Base-by-base conservation (phyloP, 2,113 vertebrate species). In the Galemys pyrenaicus region DNA sequence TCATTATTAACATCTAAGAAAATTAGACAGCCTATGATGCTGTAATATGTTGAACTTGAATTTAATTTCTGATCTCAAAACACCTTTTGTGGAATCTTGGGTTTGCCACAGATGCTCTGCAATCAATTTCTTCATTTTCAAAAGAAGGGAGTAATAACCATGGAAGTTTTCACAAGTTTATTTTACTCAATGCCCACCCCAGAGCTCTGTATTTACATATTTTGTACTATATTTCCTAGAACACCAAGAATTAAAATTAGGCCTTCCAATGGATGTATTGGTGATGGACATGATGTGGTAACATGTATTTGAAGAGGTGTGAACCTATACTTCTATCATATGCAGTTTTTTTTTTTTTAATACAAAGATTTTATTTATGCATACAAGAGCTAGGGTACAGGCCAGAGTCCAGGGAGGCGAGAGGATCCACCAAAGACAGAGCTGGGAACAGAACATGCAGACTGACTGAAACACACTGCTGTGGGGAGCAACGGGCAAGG, bases 81-180 rank as follows among this genome's bases (percentile, higher is more conserved):
- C 58, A 54, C 5, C 3, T 85, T 11, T 16, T n/a, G 12, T 39
- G 3, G 20, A 39, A 89, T 6, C 12, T 70, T 0, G 13, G 8
- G 16, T 68, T 28, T 85, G 30, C 16, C 75, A 74, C 2, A 35
- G 13, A 41, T 24, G 35, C 2, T 78, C 73, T 75, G 19, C 22
- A 94, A 44, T 90, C 62, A 90, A 39, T 82, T 39, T 85, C n/a
- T 86, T 91, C 30, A 58, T 64, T 81, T 78, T 78, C 26, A 85
- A 56, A 89, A 62, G 0, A 3, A 6, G 8, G 6, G n/a, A 64
- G 16, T 56, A 71, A 82, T 71, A 77, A 44, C 62, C 26, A 13
- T 24, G 17, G 32, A 16, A 60, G 8, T 30, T 58, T 88, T 24
- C 17, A 8, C 56, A 65, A 51, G 1, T 85, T 73, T 87, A 44